Base-by-base conservation (phyloP, 1,140 invertebrate genomes). In the Heliconius eleuchia region DNA sequence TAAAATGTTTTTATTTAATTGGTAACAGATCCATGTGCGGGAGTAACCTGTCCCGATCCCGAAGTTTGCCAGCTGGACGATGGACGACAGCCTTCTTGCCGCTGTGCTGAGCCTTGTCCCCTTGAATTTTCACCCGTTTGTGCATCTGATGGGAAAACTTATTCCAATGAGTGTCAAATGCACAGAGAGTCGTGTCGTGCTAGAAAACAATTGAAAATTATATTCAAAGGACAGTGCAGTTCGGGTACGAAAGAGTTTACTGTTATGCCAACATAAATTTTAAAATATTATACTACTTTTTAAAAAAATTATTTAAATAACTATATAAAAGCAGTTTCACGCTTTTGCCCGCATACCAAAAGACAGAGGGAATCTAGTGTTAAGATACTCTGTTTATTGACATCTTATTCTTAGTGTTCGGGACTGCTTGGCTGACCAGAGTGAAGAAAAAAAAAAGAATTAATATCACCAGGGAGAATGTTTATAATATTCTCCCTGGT, bases 61-160 rank as follows among this genome's bases (percentile, higher is more conserved):
- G 97, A 98, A 94, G 95, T 98, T 85, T 99, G 98, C 94, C 97
- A 97, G 88, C 92, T 98, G 86, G 97, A 98, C 91, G 95, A 95
- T n/a, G 95, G 96, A 55, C 95, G 98, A 23, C 96, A 97, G 78
- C 97, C 98, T 1, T 96, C 96, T 55, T 98, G 98, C 91, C 95
- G 96, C 34, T 98, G 98, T 88, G 96, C 96, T 16, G 97, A 97
- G 86, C 95, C 96, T 50, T 98, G 98, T 88, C 95, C 96, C n/a
- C 91, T 96, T 71, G 97, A 98, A 88, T 97, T 98, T 87, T 95
- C 96, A 3, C 97, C 97, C 0, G 97, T 98, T 50, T 99, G 98
- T 87, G 98, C 97, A 13, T 98, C 97, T 7, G 97, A 97, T 87
- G 97, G 97, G 39, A 97, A 97, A 93, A 98, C 98, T 1, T 99